These are phyloP conservation scores for Notodonta dromedarius DNA, from an alignment of 2,888 invertebrate genomes.

Conservation along the genomic window DNA sequence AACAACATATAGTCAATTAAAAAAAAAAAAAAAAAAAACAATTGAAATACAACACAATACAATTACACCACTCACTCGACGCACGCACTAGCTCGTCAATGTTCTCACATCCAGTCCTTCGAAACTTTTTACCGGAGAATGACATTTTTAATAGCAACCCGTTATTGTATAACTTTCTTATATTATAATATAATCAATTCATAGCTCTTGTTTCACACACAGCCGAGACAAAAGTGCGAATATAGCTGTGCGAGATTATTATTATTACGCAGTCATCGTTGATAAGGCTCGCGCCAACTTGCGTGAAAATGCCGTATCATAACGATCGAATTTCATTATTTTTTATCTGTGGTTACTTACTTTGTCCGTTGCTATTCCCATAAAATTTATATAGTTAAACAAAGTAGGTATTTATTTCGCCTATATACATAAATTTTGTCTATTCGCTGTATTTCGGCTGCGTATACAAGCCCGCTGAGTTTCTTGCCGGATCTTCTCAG, in stretches of 20 bases:
- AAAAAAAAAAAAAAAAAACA: too few relatives aligned
- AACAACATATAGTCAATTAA: too few relatives aligned
- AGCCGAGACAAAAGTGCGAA: neutral
- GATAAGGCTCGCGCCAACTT: slow-evolving; percentile 1
- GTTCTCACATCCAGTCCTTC: slow-evolving; percentile 60
- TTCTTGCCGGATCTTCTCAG: too few relatives aligned
- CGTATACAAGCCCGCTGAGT: too few relatives aligned
- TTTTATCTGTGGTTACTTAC: neutral
- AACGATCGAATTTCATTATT: neutral
- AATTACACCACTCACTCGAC: slow-evolving; percentile 55
- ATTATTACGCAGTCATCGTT: slow-evolving; percentile 1
- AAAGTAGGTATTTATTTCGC: too few relatives aligned
- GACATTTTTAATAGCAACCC: slow-evolving; percentile 48
- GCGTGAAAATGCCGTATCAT: slow-evolving; percentile 2
- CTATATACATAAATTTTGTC: too few relatives aligned
- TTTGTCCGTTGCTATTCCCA: neutral
- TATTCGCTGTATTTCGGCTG: too few relatives aligned
- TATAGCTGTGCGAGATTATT: neutral
- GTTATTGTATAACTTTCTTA: slow-evolving; percentile 4
- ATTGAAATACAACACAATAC: neutral
- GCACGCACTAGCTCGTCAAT: slow-evolving; percentile 56
- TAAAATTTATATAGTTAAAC: too few relatives aligned
- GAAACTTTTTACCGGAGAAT: slow-evolving; percentile 65
- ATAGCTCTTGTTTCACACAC: slow-evolving; percentile 6
- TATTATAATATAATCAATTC: slow-evolving; percentile 3